Percentiles rank a stretch among this genome's conserved stretches.
Conservation (phyloP, 2,113 vertebrate genomes). For the Nothoprocta pentlandii region DNA sequence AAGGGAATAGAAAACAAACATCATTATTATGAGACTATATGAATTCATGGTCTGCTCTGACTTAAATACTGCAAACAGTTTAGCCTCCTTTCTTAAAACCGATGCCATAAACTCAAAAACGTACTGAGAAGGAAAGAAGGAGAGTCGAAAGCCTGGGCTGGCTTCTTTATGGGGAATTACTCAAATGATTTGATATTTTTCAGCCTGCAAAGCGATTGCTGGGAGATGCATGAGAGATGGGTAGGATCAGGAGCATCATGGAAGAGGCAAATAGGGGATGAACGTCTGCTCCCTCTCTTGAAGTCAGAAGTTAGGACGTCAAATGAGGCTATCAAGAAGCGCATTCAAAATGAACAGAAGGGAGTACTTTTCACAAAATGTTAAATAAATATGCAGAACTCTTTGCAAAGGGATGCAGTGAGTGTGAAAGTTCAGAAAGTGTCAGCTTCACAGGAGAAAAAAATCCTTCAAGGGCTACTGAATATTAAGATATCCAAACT, state of each 20-base stretch:
- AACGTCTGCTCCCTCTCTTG: background rate
- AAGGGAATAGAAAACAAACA: background rate
- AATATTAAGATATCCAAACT: background rate
- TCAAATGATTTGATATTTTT: conserved; percentile 15
- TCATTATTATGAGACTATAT: background rate
- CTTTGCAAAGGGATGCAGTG: background rate
- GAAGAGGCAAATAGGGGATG: background rate
- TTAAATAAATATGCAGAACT: background rate
- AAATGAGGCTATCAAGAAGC: background rate
- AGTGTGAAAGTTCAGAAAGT: background rate
- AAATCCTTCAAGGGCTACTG: background rate
- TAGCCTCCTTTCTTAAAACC: background rate
- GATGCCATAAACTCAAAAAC: background rate
- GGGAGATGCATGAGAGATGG: background rate
- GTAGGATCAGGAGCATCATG: background rate
- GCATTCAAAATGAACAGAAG: background rate
- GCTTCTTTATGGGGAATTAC: background rate
- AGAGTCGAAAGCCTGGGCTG: conserved; percentile 3
- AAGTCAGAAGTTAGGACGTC: background rate
- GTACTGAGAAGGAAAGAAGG: background rate
- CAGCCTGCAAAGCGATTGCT: background rate
- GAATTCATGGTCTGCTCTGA: background rate
- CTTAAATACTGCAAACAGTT: background rate
- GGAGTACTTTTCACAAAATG: background rate
- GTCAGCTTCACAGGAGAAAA: background rate